Evolutionary conservation across 30 jellyfish, hydroid and myxozoan genomes (phyloP).

Genomic region (Chironex yamaguchii): DNA sequence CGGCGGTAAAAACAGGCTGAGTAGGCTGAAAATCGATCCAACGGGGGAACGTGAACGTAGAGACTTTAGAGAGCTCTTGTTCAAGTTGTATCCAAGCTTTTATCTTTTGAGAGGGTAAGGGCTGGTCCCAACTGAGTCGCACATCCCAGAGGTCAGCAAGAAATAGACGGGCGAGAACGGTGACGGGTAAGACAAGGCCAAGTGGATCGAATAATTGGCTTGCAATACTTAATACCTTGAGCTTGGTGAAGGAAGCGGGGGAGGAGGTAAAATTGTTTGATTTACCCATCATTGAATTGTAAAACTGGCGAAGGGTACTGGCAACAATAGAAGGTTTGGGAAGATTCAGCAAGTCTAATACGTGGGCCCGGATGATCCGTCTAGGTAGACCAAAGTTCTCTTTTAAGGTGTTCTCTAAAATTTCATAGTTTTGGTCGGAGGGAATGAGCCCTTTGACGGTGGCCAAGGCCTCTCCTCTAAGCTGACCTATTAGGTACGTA

Average conservation of each 20-base stretch:
- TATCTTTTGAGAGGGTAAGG: slow-evolving; percentile 1
- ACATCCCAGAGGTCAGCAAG: slow-evolving; percentile 25
- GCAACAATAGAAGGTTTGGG: slow-evolving; percentile 31
- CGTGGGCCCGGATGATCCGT: slow-evolving; percentile 60
- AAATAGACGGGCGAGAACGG: slow-evolving; percentile 25
- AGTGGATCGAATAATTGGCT: slow-evolving; percentile 50
- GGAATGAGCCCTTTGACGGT: slow-evolving; percentile 49
- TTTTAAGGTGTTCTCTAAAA: slow-evolving; percentile 8
- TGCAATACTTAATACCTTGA: slow-evolving; percentile 15
- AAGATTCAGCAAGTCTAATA: neutral
- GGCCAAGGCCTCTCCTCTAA: slow-evolving; percentile 27
- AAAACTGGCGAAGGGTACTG: slow-evolving; percentile 25
- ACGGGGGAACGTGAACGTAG: slow-evolving; percentile 20
- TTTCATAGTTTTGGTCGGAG: slow-evolving; percentile 29
- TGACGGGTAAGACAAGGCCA: slow-evolving; percentile 36
- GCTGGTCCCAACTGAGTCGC: slow-evolving; percentile 42
- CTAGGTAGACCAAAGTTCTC: slow-evolving; percentile 49
- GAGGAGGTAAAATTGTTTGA: neutral
- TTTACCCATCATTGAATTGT: slow-evolving; percentile 6
- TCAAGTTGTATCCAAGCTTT: neutral
- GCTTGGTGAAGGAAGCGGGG: neutral
- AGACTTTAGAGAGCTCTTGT: slow-evolving; percentile 2
- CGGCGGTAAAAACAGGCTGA: slow-evolving; percentile 33
- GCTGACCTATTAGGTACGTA: slow-evolving; percentile 46
- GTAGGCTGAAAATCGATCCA: neutral